Evolutionary conservation across 2,113 vertebrate genomes (phyloP).

Genomic region (Chloropsis hardwickii): DNA sequence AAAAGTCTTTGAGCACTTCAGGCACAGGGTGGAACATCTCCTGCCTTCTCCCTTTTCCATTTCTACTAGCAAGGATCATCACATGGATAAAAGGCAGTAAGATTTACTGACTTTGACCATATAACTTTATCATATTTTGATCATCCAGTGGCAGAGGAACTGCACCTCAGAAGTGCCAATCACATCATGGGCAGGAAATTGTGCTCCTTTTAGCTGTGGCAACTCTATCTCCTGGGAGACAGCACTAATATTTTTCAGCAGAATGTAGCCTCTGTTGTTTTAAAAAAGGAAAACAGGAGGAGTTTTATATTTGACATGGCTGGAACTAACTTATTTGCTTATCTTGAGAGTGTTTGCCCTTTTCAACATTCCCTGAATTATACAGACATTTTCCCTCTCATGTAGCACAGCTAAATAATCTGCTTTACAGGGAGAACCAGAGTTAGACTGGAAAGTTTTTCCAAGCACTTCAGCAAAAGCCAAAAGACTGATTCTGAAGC

Average conservation of each 20-base stretch:
- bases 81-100: background rate
- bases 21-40: background rate
- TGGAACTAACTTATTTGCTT: background rate
- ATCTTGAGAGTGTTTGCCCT: background rate
- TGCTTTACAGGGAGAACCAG: background rate
- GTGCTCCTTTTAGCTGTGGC: background rate
- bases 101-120: background rate
- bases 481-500: background rate
- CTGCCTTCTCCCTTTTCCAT: background rate
- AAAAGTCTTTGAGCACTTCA: background rate
- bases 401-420: background rate
- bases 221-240: background rate
- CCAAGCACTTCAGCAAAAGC: background rate
- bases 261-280: background rate
- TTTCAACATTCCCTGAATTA: background rate
- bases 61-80: background rate
- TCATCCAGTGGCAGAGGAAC: background rate
- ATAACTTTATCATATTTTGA: background rate
- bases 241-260: background rate
- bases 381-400: background rate
- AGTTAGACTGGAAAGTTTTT: background rate
- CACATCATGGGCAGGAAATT: background rate
- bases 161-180: background rate
- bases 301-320: background rate
- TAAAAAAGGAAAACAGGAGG: background rate